Evolutionary conservation across 2,797 vertebrate genomes (phyloP).

Genomic region (Morus bassanus): DNA sequence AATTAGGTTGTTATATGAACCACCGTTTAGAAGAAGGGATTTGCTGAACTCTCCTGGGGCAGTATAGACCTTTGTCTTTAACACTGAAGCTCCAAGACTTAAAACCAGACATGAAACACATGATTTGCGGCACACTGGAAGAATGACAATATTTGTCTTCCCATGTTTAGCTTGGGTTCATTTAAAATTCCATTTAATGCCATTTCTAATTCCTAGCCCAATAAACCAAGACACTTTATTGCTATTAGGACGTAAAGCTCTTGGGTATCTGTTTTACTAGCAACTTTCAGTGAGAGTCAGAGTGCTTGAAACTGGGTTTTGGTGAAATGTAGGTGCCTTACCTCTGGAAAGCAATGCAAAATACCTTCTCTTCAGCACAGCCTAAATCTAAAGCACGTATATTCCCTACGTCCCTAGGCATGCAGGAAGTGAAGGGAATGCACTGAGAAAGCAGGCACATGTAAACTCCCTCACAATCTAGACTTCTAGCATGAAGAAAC

Average conservation of each 20-base stretch:
- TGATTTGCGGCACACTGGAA: neutral
- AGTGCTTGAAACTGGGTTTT: neutral
- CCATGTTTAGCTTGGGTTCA: neutral
- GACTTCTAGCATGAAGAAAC: neutral
- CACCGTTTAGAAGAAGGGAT: neutral
- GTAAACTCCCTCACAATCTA: neutral
- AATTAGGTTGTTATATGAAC: neutral
- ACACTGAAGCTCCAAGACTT: neutral
- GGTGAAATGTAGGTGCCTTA: neutral
- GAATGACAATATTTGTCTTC: constrained; percentile 26
- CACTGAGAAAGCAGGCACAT: neutral
- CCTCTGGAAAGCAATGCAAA: neutral
- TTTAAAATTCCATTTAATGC: constrained; percentile 13
- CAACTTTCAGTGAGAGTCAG: neutral
- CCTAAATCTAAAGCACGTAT: neutral
- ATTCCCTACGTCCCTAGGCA: neutral
- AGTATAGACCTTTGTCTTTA: neutral
- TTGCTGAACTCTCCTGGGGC: neutral
- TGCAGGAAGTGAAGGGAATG: neutral
- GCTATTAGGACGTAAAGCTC: neutral
- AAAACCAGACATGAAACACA: neutral
- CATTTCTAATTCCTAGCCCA: neutral
- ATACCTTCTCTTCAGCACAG: neutral
- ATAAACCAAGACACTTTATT: neutral
- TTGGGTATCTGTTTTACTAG: neutral